Percentiles rank a stretch among this genome's conserved stretches.
Conservation (phyloP, 30 jellyfish, hydroid and myxozoan genomes). For the Catostylus mosaicus region DNA sequence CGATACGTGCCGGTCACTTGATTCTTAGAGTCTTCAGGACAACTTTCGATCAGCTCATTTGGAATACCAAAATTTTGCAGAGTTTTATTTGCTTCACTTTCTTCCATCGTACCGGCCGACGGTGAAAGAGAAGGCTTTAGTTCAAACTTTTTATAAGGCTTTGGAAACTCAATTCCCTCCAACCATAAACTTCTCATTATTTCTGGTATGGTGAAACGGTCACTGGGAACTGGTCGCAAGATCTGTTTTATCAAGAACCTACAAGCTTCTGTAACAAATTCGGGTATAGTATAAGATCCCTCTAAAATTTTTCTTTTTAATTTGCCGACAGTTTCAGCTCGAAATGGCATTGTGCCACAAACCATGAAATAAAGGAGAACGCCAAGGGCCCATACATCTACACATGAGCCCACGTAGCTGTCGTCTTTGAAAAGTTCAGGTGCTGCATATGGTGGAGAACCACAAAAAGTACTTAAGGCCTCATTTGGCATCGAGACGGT, state of each 20-base stretch:
- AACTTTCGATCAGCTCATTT: slow-evolving; percentile 50
- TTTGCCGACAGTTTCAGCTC: slow-evolving; percentile 98
- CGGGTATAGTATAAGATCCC: slow-evolving; percentile 85
- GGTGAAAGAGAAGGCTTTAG: slow-evolving; percentile 55
- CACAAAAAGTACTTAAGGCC: slow-evolving; percentile 90
- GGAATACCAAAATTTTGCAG: slow-evolving; percentile 75
- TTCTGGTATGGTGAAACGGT: slow-evolving; percentile 81
- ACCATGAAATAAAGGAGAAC: slow-evolving; percentile 91
- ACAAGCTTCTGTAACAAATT: slow-evolving; percentile 81
- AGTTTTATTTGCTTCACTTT: slow-evolving; percentile 68
- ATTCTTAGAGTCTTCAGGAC: slow-evolving; percentile 67
- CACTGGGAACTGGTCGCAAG: slow-evolving; percentile 83
- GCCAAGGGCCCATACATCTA: slow-evolving; percentile 97
- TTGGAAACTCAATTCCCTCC: slow-evolving; percentile 86
- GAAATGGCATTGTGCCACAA: slow-evolving; percentile 93
- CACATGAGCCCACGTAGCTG: slow-evolving; percentile 83
- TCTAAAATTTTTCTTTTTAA: slow-evolving; percentile 81
- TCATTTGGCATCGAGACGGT: slow-evolving; percentile 82
- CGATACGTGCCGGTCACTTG: slow-evolving; percentile 90
- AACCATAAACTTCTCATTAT: slow-evolving; percentile 87
- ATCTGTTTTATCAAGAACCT: slow-evolving; percentile 73
- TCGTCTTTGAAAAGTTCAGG: slow-evolving; percentile 97
- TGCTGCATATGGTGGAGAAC: slow-evolving; percentile 98
- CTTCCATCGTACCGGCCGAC: slow-evolving; percentile 66
- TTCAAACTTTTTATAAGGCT: slow-evolving; percentile 55